phyloP scores from a whole-genome alignment of 2,888 invertebrate species.

The Alloplasta piceator region DNA sequence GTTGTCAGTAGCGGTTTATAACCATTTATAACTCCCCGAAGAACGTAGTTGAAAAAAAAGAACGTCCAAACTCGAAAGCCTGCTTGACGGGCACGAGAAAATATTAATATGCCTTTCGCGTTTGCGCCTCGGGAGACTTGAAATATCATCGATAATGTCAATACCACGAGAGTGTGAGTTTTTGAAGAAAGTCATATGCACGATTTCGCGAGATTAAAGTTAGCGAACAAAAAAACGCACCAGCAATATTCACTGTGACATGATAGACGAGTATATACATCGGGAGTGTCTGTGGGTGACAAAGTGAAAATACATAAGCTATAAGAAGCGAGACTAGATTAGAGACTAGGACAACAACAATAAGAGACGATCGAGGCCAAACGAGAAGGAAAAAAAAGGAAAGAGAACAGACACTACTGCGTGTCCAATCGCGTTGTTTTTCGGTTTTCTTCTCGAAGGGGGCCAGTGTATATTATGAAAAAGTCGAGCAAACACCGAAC shows the following conservation, averaged over 20 bases:
- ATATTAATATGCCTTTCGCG: constrained; percentile 66
- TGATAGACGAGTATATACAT: constrained; percentile 24
- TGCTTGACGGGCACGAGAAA: neutral
- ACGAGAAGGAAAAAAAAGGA: constrained; percentile 13
- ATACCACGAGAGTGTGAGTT: constrained; percentile 70
- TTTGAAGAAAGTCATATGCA: constrained; percentile 55
- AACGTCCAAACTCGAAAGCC: too few species aligned
- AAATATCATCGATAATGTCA: constrained; percentile 77
- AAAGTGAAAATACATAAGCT: constrained; percentile 2
- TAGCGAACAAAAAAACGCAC: constrained; percentile 22
- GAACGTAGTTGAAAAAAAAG: too few species aligned
- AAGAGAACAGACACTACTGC: neutral
- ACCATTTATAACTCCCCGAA: too few species aligned
- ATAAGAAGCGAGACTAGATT: constrained; percentile 8
- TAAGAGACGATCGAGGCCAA: constrained; percentile 1
- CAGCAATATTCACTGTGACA: constrained; percentile 22
- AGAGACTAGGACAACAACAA: neutral
- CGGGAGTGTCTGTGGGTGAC: constrained; percentile 51
- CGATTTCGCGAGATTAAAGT: constrained; percentile 52
- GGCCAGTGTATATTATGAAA: constrained; percentile 73
- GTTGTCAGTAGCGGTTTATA: too few species aligned
- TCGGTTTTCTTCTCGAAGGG: constrained; percentile 5
- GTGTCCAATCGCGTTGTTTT: neutral
- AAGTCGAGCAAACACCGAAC: constrained; percentile 76
- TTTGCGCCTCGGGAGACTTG: constrained; percentile 73